A percentile compares a stretch with the other conserved stretches of the same genome.
Evolutionary conservation across 2,797 vertebrate species (phyloP).

Genomic region (Ctenosaura bakeri): DNA sequence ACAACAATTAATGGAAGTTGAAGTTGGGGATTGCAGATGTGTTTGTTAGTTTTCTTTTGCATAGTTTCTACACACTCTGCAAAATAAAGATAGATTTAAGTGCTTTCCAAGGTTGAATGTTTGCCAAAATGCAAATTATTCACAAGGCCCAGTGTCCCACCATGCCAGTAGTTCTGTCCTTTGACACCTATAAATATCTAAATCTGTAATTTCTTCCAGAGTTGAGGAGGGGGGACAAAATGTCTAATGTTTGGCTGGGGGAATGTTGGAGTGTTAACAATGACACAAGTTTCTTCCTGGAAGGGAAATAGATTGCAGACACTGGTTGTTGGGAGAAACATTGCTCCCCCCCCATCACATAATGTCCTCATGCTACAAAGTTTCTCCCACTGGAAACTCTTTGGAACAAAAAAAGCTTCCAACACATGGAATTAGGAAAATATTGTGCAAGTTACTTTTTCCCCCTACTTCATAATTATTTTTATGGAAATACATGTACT

Average conservation of each 20-base stretch:
- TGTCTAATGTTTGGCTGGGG: conserved; percentile 15
- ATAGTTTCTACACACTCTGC: neutral
- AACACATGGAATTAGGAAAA: neutral
- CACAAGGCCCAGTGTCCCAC: neutral
- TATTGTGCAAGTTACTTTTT: no score
- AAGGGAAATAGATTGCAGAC: neutral
- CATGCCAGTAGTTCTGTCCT: neutral
- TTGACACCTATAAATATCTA: neutral
- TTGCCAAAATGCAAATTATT: neutral
- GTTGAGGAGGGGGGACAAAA: conserved; percentile 32
- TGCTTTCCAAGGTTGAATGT: neutral
- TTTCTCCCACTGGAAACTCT: conserved; percentile 52
- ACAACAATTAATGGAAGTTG: neutral
- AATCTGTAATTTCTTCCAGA: conserved; percentile 32
- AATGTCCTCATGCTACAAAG: conserved; percentile 40
- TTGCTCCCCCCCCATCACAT: neutral
- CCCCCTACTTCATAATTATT: no score
- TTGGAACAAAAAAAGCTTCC: conserved; percentile 32
- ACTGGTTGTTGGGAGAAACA: conserved; percentile 16
- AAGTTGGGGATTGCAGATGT: neutral
- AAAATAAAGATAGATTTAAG: neutral
- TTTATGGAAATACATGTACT: no score
- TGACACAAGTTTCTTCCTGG: neutral
- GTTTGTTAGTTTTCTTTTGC: neutral
- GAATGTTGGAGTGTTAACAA: neutral